Evolutionary conservation across 2,888 invertebrate genomes (phyloP).

Genomic region (Atherix ibis): DNA sequence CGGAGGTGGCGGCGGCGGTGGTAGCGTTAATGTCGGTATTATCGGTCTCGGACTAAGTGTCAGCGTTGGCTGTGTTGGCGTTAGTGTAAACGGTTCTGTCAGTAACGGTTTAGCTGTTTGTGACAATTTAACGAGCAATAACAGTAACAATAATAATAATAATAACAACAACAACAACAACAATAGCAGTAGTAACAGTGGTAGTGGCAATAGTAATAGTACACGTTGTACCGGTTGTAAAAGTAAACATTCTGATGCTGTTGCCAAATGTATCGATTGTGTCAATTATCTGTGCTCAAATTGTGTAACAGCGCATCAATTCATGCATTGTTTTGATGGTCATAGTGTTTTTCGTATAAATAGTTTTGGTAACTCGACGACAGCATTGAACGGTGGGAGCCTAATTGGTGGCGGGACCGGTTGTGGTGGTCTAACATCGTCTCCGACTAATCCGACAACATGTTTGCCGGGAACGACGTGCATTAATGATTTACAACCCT

Average conservation of each 20-base stretch:
- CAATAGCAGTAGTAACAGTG: slow-evolving; percentile 65
- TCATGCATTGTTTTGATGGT: slow-evolving; percentile 97
- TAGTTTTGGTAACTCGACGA: slow-evolving; percentile 14
- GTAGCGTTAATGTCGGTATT: slow-evolving; percentile 30
- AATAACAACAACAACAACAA: slow-evolving; percentile 33
- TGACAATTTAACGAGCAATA: not conserved
- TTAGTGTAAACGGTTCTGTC: slow-evolving; percentile 41
- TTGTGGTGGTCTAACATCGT: too few relatives aligned
- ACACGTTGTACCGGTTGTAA: slow-evolving; percentile 91
- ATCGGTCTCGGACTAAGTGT: slow-evolving; percentile 38
- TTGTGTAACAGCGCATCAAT: slow-evolving; percentile 97
- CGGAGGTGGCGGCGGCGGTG: slow-evolving; percentile 40
- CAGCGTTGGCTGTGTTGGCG: slow-evolving; percentile 38
- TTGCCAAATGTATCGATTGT: slow-evolving; percentile 92
- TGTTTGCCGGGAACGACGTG: slow-evolving; percentile 11
- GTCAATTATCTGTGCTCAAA: slow-evolving; percentile 90
- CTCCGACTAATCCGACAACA: slow-evolving; percentile 10
- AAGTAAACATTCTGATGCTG: slow-evolving; percentile 83
- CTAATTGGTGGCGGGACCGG: too few relatives aligned
- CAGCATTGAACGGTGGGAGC: slow-evolving; percentile 9
- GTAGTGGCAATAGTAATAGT: slow-evolving; percentile 38
- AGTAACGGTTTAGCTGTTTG: slow-evolving; percentile 23
- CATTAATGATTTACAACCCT: slow-evolving; percentile 8
- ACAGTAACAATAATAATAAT: slow-evolving; percentile 13
- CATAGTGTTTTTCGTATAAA: slow-evolving; percentile 59